Conservation (phyloP, 53 echinoderm and acorn worm genomes). For the Pentamera pediparva region DNA sequence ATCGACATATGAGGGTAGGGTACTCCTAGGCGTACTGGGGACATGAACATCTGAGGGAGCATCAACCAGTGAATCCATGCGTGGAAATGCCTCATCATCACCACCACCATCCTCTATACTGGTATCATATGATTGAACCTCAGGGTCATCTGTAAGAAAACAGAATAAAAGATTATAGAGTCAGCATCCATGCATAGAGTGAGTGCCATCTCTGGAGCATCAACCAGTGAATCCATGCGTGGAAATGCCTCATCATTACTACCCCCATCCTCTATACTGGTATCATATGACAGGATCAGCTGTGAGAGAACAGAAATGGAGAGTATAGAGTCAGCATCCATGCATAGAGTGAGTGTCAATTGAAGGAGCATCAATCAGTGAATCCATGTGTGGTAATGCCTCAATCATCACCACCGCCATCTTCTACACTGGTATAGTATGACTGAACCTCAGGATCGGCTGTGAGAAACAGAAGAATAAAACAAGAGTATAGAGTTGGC, state of each 20-base stretch:
- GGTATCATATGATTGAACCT: slow-evolving; percentile 9
- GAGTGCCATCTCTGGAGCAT: too few relatives aligned
- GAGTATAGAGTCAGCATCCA: too few relatives aligned
- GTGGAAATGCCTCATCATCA: neutral
- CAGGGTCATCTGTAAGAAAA: slow-evolving; percentile 3
- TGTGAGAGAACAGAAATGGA: slow-evolving; percentile 8
- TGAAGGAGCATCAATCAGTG: slow-evolving; percentile 19
- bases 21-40: slow-evolving; percentile 40
- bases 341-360: too few relatives aligned
- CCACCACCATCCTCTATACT: slow-evolving; percentile 30
- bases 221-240: slow-evolving; percentile 18
- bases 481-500: too few relatives aligned
- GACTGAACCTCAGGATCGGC: slow-evolving; percentile 6
- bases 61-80: slow-evolving; percentile 20
- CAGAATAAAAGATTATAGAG: too few relatives aligned
- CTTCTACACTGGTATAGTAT: slow-evolving; percentile 5
- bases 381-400: slow-evolving; percentile 12
- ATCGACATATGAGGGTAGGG: slow-evolving; percentile 75
- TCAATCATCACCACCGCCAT: slow-evolving; percentile 24
- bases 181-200: too few relatives aligned
- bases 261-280: slow-evolving; percentile 27
- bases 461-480: slow-evolving; percentile 5
- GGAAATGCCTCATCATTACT: slow-evolving; percentile 4
- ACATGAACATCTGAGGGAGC: slow-evolving; percentile 8
- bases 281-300: neutral